Evolutionary conservation across 1,140 invertebrate genomes (phyloP).

Genomic region (Trichonephila clavata): DNA sequence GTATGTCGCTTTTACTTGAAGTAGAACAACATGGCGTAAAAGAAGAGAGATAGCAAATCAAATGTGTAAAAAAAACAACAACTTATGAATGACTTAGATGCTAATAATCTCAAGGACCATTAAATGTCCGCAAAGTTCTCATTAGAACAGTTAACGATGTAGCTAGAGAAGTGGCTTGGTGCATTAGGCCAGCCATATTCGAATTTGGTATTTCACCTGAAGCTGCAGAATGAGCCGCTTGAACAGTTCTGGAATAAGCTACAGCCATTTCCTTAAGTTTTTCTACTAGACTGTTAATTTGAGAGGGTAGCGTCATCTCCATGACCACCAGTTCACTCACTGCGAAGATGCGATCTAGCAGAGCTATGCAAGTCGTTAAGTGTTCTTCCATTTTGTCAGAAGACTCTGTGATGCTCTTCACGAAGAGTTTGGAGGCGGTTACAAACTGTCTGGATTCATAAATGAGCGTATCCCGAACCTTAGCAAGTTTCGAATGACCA

Average conservation of each 20-base stretch:
- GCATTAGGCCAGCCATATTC: constrained; percentile 83
- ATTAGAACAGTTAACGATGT: constrained; percentile 90
- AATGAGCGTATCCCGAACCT: constrained; percentile 89
- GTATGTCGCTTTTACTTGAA: not conserved
- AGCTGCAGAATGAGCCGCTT: constrained; percentile 80
- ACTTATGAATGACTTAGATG: constrained; percentile 65
- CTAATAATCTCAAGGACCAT: constrained; percentile 72
- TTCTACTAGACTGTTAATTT: constrained; percentile 89
- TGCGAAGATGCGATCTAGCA: constrained; percentile 84
- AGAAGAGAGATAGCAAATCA: constrained; percentile 31
- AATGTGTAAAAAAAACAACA: not conserved
- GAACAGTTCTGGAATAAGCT: constrained; percentile 85
- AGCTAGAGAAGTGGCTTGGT: constrained; percentile 90
- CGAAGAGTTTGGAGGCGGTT: constrained; percentile 90
- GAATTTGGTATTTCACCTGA: constrained; percentile 81
- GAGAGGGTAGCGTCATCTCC: constrained; percentile 87
- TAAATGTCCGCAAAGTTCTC: constrained; percentile 85
- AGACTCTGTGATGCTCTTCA: constrained; percentile 88
- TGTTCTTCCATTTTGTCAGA: constrained; percentile 84
- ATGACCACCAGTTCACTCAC: constrained; percentile 86
- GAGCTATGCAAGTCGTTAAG: constrained; percentile 86
- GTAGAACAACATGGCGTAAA: constrained; percentile 11
- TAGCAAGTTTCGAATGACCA: constrained; percentile 67
- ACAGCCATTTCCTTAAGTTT: constrained; percentile 90
- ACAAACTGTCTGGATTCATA: constrained; percentile 90